These are phyloP conservation scores for Brachirus orientalis DNA, from an alignment of 2,113 vertebrate species.

Conservation along the genomic window DNA sequence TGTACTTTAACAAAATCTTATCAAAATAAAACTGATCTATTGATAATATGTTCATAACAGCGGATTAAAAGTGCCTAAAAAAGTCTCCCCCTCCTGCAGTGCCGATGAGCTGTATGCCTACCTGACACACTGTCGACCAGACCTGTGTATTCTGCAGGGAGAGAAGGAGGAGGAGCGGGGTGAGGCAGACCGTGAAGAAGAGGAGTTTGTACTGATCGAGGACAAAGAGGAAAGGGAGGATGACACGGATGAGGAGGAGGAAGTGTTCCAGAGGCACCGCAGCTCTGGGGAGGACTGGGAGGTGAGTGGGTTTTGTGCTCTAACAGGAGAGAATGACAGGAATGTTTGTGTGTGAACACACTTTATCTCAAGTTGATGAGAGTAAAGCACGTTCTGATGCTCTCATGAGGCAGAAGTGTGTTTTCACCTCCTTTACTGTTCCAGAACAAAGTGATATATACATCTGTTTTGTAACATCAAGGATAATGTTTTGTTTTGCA, in stretches of 20 bases:
- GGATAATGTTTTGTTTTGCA: conserved; percentile 34
- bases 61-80: too few species aligned
- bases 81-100: conserved; percentile 49
- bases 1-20: too few species aligned
- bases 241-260: conserved; percentile 56
- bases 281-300: conserved; percentile 82
- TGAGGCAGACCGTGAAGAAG: conserved; percentile 72
- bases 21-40: too few species aligned
- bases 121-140: conserved; percentile 60
- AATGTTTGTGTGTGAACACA: conserved; percentile 7
- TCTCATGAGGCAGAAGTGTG: neutral
- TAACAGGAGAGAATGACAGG: neutral
- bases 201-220: conserved; percentile 84
- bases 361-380: too few species aligned
- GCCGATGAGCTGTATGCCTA: conserved; percentile 78
- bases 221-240: conserved; percentile 53
- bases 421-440: neutral
- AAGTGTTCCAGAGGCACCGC: conserved; percentile 54
- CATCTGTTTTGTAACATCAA: too few species aligned
- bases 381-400: too few species aligned
- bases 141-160: conserved; percentile 73
- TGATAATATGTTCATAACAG: too few species aligned
- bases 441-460: neutral
- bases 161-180: conserved; percentile 63
- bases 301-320: conserved; percentile 60